These are phyloP conservation scores for Drosophila sucinea DNA, from an alignment of 1,140 invertebrate species.

Conservation along the genomic window DNA sequence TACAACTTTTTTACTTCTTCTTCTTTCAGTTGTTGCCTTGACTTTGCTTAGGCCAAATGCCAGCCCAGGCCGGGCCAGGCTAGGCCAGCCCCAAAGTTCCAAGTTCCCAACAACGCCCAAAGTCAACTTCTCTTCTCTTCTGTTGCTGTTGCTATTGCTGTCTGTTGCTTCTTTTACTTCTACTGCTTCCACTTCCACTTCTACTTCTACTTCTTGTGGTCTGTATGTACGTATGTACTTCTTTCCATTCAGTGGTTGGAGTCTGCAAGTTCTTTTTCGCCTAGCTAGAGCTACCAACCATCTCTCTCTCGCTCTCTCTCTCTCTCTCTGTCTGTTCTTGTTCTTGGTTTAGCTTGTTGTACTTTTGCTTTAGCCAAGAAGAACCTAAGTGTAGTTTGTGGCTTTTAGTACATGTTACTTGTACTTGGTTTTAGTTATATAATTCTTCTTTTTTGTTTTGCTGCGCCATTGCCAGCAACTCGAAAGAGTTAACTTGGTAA, in stretches of 20 bases:
- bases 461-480: slow-evolving; percentile 35
- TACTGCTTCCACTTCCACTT: slow-evolving; percentile 26
- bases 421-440: slow-evolving; percentile 52
- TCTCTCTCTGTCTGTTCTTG: slow-evolving; percentile 21
- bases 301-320: neutral
- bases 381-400: slow-evolving; percentile 30
- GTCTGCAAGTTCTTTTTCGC: slow-evolving; percentile 19
- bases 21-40: slow-evolving; percentile 58
- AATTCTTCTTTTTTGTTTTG: slow-evolving; percentile 36
- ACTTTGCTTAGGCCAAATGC: slow-evolving; percentile 78
- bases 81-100: slow-evolving; percentile 21
- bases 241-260: slow-evolving; percentile 20
- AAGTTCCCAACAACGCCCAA: slow-evolving; percentile 56
- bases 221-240: slow-evolving; percentile 3
- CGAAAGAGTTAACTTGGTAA: slow-evolving; percentile 13
- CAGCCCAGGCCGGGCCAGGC: slow-evolving; percentile 38
- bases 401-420: slow-evolving; percentile 51
- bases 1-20: slow-evolving; percentile 65
- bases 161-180: slow-evolving; percentile 5
- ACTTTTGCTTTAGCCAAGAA: slow-evolving; percentile 55
- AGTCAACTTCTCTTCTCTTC: slow-evolving; percentile 43
- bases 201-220: slow-evolving; percentile 31
- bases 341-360: slow-evolving; percentile 51
- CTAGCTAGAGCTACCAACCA: slow-evolving; percentile 19
- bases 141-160: neutral